Conservation (phyloP, 2,888 invertebrate species). For the Cremastinae sp. region DNA sequence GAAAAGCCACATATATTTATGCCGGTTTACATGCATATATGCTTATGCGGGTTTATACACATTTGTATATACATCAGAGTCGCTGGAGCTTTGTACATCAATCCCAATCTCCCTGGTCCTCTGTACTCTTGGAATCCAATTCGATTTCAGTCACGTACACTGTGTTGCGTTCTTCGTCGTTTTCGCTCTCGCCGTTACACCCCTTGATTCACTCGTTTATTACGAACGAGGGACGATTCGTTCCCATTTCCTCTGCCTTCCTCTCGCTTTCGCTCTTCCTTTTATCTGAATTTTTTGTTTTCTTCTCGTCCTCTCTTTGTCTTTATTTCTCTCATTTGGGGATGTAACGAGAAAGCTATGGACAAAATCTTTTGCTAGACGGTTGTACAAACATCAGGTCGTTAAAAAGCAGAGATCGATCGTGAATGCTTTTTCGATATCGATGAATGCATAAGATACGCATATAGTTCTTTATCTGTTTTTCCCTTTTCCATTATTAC, state of each 20-base stretch:
- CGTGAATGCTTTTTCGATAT: too few species aligned
- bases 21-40: too few species aligned
- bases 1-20: too few species aligned
- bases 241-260: conserved; percentile 30
- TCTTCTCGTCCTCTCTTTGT: conserved; percentile 2
- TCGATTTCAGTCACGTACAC: conserved; percentile 55
- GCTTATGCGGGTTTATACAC: too few species aligned
- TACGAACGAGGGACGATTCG: conserved; percentile 30
- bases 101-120: conserved; percentile 22
- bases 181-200: conserved; percentile 38
- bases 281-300: background rate
- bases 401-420: conserved; percentile 39
- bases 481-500: too few species aligned
- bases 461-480: too few species aligned
- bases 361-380: conserved; percentile 37
- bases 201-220: conserved; percentile 51
- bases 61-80: background rate
- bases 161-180: conserved; percentile 39
- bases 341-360: conserved; percentile 18
- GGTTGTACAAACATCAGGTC: conserved; percentile 21
- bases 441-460: too few species aligned
- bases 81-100: conserved; percentile 44
- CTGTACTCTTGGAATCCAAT: conserved; percentile 52
- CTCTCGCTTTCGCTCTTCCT: background rate
- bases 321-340: conserved; percentile 28